Conservation (phyloP, 1,140 invertebrate genomes). For the Heliconius congener region DNA sequence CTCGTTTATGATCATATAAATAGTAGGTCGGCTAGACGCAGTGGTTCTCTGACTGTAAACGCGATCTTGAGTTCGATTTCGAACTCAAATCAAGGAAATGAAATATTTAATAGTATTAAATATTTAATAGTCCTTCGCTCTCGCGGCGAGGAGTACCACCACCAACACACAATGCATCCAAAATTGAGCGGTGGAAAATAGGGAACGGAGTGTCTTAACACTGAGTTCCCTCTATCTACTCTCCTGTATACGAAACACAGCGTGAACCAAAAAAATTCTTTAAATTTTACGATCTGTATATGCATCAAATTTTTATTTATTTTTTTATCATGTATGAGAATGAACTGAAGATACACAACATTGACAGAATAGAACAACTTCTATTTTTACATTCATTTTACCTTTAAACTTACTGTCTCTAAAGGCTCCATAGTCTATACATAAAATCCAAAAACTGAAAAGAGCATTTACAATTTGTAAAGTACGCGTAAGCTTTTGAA, state of each 20-base stretch:
- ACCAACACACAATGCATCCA: too few relatives aligned
- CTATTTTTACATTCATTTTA: neutral
- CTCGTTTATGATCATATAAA: neutral
- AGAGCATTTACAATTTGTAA: conserved; percentile 6
- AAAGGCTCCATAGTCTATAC: neutral
- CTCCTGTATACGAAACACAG: too few relatives aligned
- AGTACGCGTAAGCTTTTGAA: conserved; percentile 13
- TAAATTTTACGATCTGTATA: neutral
- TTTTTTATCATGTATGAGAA: neutral
- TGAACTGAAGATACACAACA: neutral
- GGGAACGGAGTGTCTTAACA: too few relatives aligned
- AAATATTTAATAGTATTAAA: too few relatives aligned
- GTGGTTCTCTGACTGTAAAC: neutral
- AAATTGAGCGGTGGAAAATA: too few relatives aligned
- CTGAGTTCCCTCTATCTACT: too few relatives aligned
- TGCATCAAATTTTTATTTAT: neutral
- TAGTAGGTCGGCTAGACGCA: neutral
- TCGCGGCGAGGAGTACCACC: too few relatives aligned
- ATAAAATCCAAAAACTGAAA: conserved; percentile 1
- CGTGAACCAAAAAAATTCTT: neutral
- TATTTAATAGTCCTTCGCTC: too few relatives aligned
- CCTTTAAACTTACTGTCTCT: conserved; percentile 10
- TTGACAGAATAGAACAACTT: neutral
- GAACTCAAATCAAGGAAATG: too few relatives aligned
- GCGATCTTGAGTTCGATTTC: neutral